Conservation (phyloP, 2,113 vertebrate species). For the Trematomus loennbergii region DNA sequence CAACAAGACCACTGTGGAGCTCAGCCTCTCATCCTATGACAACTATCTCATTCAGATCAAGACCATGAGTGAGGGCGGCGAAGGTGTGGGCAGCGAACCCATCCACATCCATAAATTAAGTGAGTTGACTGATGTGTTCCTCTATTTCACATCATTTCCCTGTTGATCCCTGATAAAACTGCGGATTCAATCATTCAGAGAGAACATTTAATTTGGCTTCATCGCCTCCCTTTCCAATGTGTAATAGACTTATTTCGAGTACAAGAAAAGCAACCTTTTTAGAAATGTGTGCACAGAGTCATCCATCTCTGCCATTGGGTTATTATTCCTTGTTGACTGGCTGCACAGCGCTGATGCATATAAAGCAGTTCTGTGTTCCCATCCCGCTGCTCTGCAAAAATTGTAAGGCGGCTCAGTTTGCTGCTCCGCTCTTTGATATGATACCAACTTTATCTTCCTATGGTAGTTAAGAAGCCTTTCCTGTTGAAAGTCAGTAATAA, state of each 20-base stretch:
- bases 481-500: constrained; percentile 73
- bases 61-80: constrained; percentile 89
- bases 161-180: constrained; percentile 42
- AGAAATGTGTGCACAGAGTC: constrained; percentile 70
- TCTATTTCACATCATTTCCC: not conserved
- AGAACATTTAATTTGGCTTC: constrained; percentile 64
- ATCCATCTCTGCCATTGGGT: constrained; percentile 83
- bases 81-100: constrained; percentile 91
- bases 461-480: constrained; percentile 65
- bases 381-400: constrained; percentile 58
- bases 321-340: constrained; percentile 85
- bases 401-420: constrained; percentile 63
- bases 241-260: constrained; percentile 75
- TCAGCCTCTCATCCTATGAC: constrained; percentile 86
- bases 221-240: constrained; percentile 57
- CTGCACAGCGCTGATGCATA: constrained; percentile 75
- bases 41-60: constrained; percentile 94
- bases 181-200: constrained; percentile 57
- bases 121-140: constrained; percentile 63
- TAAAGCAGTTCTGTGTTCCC: constrained; percentile 71
- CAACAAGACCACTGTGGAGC: constrained; percentile 86
- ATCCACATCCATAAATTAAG: constrained; percentile 93
- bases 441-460: constrained; percentile 67
- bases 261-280: constrained; percentile 77
- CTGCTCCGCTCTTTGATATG: constrained; percentile 57